These are phyloP conservation scores for Callipepla californica DNA, from an alignment of 2,113 vertebrate species.

Conservation along the genomic window DNA sequence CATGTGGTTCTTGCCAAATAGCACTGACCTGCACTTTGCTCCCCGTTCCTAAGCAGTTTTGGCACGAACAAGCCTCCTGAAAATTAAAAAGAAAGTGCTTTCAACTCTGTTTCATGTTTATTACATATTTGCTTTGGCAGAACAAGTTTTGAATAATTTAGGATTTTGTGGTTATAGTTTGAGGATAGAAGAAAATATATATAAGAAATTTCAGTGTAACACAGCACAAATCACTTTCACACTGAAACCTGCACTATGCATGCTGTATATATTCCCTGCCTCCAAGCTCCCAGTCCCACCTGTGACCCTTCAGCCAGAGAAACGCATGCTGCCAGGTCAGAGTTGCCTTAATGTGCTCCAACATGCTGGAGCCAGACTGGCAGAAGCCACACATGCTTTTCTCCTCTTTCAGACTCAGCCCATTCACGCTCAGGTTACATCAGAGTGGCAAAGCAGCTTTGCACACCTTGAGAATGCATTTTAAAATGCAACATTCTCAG, in stretches of 20 bases:
- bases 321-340: background rate
- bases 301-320: rapidly evolving
- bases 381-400: background rate
- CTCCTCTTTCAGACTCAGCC: background rate
- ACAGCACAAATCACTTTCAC: background rate
- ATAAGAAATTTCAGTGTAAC: background rate
- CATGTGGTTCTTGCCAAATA: conserved; percentile 67
- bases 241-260: rapidly evolving
- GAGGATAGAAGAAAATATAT: background rate
- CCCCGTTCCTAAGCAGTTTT: conserved; percentile 34
- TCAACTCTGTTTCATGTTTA: conserved; percentile 39
- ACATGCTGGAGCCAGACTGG: background rate
- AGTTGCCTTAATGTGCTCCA: background rate
- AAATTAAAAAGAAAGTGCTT: conserved; percentile 54
- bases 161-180: background rate
- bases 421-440: background rate
- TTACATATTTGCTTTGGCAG: conserved; percentile 53
- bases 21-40: conserved; percentile 42
- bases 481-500: background rate
- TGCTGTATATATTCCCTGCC: background rate
- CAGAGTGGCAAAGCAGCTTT: background rate
- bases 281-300: background rate
- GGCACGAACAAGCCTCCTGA: conserved; percentile 25
- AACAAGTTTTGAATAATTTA: background rate
- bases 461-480: background rate